Base-by-base conservation (phyloP, 2,113 vertebrate genomes). In the Archocentrus centrarchus region DNA sequence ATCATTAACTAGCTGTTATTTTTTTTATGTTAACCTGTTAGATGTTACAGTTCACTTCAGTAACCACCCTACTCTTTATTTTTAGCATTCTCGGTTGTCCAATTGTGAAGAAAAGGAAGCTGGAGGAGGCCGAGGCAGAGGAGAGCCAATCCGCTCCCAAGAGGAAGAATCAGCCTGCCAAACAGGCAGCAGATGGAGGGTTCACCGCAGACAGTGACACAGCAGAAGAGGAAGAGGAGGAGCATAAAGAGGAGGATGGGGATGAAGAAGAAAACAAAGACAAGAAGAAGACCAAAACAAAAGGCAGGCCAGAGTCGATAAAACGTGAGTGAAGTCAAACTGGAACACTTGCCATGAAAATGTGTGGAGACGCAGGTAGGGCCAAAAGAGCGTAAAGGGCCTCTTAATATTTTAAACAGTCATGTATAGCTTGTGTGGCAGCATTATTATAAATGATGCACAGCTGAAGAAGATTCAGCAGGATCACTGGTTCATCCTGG, bases 21-120 rank as follows among this genome's bases (percentile, higher is more conserved):
- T 53, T 44, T 53, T 44, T 53, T 50, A 27, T 73, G 17, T 53
- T 50, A 68, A 50, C 15, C 44, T 73, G 24, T 32, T 73, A 53
- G 44, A 73, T 7, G 53, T 73, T 73, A 32, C 32, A 20, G 17
- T 53, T 53, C 10, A 73, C 17, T 18, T 53, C 24, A 53, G 17
- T 53, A 53, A 53, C 35, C 6, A 11, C n/a, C 32, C 7, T 53
- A 37, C 64, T n/a, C 5, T 80, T 81, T 35, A 80, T 35, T 35
- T 88, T 41, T 81, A 99, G 98, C 85, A 94, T 96, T 59, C 96
- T 98, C 86, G 98, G 97, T 87, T 99, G 98, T 91, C 98, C 98
- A 2, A 95, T 98, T 8, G 97, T 98, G 73, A 98, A 98, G 96
- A 99, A 98, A 91, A 97, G 98, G 94, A 99, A 98, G 93, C 95